Percentiles rank a stretch among this genome's conserved stretches.
Conservation (phyloP, 2,888 invertebrate genomes). For the Cheilosia vernalis region DNA sequence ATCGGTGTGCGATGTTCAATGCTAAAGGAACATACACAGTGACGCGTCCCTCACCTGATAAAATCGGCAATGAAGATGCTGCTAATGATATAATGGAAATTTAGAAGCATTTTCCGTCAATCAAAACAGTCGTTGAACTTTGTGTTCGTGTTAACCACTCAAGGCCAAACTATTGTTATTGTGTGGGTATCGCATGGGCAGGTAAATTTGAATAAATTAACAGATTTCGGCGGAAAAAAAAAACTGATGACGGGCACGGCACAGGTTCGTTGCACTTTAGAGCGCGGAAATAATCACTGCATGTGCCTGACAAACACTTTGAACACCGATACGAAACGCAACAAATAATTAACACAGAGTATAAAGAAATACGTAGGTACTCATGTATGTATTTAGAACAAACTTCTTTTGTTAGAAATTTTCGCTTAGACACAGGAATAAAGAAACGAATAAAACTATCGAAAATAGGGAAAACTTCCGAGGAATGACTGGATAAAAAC, state of each 20-base stretch:
- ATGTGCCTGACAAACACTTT: neutral
- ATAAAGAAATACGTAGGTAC: slow-evolving; percentile 11
- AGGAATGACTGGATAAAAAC: neutral
- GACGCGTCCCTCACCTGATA: slow-evolving; percentile 11
- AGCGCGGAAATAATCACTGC: neutral
- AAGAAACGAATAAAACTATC: neutral
- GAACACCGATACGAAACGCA: neutral
- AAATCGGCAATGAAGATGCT: slow-evolving; percentile 2
- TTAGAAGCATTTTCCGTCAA: slow-evolving; percentile 22
- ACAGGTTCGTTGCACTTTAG: slow-evolving; percentile 52
- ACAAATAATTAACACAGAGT: slow-evolving; percentile 39
- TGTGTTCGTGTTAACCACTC: slow-evolving; percentile 4
- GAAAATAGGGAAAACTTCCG: neutral
- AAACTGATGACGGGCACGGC: slow-evolving; percentile 16
- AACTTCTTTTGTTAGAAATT: slow-evolving; percentile 42
- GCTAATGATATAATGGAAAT: neutral
- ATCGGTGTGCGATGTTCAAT: neutral
- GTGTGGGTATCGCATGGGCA: neutral
- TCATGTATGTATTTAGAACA: slow-evolving; percentile 17
- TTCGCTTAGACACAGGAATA: neutral
- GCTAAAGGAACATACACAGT: slow-evolving; percentile 17
- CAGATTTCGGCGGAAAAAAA: slow-evolving; percentile 24
- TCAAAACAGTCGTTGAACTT: slow-evolving; percentile 47
- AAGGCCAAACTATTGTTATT: slow-evolving; percentile 46
- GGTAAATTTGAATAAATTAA: slow-evolving; percentile 30